A percentile compares a stretch with the other conserved stretches of the same genome.
phyloP scores from a whole-genome alignment of 2,797 vertebrate species.

The Pseudocheirus occidentalis region DNA sequence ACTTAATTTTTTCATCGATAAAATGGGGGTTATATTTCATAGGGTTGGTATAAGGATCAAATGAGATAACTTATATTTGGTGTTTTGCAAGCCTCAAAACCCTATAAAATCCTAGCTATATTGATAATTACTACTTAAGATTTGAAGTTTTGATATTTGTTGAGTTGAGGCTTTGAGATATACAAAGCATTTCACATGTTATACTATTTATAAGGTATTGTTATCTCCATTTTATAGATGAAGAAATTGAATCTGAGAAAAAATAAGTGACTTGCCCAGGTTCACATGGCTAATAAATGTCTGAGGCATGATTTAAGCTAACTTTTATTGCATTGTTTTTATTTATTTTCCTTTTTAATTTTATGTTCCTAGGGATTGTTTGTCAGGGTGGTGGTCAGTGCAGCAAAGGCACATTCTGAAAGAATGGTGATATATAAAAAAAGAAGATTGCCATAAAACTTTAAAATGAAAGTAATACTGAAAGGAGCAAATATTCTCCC shows the following conservation, averaged over 20 bases:
- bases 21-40: not conserved
- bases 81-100: not conserved
- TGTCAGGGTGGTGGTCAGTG: fast-evolving
- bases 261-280: not conserved
- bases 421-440: not conserved
- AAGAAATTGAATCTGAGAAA: not conserved
- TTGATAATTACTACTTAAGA: not conserved
- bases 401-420: not conserved
- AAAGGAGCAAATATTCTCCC: not conserved
- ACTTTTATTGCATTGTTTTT: not conserved
- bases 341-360: not conserved
- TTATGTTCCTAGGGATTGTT: not conserved
- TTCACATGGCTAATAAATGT: not conserved
- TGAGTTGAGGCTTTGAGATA: not conserved
- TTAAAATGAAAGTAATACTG: not conserved
- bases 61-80: not conserved
- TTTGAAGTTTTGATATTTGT: not conserved
- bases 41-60: not conserved
- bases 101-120: not conserved
- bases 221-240: not conserved
- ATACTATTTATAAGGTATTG: not conserved
- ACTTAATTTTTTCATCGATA: not conserved
- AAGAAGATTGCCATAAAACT: not conserved
- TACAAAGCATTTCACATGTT: not conserved
- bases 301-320: not conserved